These are phyloP conservation scores for Molorchus minor DNA, from an alignment of 2,888 invertebrate species.

Conservation along the genomic window DNA sequence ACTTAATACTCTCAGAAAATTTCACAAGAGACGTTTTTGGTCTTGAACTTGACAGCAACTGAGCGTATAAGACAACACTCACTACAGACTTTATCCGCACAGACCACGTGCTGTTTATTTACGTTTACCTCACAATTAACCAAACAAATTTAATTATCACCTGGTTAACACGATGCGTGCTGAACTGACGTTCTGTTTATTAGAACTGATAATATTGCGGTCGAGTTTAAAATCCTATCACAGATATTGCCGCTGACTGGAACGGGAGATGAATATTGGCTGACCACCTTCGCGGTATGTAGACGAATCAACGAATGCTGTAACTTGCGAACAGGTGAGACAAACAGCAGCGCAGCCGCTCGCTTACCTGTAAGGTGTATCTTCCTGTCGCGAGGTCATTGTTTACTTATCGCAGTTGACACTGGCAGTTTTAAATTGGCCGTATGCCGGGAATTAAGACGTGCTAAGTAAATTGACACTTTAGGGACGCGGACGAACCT, in stretches of 20 bases:
- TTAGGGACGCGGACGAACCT: constrained; percentile 17
- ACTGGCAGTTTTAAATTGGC: constrained; percentile 37
- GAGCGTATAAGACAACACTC: not conserved
- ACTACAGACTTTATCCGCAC: not conserved
- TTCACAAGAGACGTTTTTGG: constrained; percentile 2
- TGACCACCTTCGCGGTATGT: constrained; percentile 43
- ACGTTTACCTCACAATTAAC: constrained; percentile 10
- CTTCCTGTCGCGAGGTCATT: constrained; percentile 55
- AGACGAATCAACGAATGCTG: constrained; percentile 47
- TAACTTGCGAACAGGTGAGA: constrained; percentile 53
- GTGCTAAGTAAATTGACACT: constrained; percentile 37
- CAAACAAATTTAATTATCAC: constrained; percentile 13
- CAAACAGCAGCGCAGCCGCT: constrained; percentile 52
- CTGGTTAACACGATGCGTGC: not conserved
- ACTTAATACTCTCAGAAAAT: no score
- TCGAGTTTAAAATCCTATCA: not conserved
- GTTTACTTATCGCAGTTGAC: constrained; percentile 52
- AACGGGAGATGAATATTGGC: constrained; percentile 28
- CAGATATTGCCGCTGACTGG: not conserved
- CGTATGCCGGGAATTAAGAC: constrained; percentile 33
- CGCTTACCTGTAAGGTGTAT: constrained; percentile 44
- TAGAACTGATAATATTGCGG: not conserved
- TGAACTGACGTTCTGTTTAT: not conserved
- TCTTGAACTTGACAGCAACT: constrained; percentile 11
- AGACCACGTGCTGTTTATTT: constrained; percentile 14